Percentiles rank a stretch among this genome's conserved stretches.
phyloP scores from a whole-genome alignment of 2,113 vertebrate genomes.

The Chloroceryle aenea region DNA sequence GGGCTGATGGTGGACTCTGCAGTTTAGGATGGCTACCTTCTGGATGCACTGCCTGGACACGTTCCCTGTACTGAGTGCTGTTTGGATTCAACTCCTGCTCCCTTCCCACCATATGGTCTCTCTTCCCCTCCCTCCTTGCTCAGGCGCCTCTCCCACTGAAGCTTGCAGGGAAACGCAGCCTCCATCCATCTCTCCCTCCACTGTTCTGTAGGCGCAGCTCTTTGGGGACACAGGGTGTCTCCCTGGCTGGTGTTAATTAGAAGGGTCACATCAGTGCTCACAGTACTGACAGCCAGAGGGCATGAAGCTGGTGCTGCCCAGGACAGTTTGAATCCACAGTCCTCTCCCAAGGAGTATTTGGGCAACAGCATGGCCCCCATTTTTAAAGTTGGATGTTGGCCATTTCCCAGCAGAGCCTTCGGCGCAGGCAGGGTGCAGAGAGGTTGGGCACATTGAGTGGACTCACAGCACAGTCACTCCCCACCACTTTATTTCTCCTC shows the following conservation, averaged over 20 bases:
- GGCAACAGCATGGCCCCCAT: neutral
- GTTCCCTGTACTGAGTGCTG: neutral
- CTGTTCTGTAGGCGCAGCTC: neutral
- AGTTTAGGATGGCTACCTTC: neutral
- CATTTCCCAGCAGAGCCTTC: neutral
- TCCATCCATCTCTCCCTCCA: neutral
- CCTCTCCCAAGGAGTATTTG: neutral
- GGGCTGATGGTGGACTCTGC: neutral
- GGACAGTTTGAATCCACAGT: neutral
- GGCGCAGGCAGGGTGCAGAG: neutral
- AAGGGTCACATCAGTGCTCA: neutral
- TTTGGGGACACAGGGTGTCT: neutral
- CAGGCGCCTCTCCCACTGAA: neutral
- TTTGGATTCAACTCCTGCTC: neutral
- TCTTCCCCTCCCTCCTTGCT: neutral
- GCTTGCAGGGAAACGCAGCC: neutral
- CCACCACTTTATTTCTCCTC: neutral
- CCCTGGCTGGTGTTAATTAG: neutral
- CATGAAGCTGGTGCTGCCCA: neutral
- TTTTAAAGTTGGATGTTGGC: neutral
- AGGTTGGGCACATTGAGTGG: accelerated
- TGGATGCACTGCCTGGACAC: neutral
- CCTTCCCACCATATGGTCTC: neutral
- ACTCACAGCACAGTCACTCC: neutral
- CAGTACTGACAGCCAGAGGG: neutral